Base-by-base conservation (phyloP, 2,888 invertebrate genomes). In the Lamellibrachia satsuma region DNA sequence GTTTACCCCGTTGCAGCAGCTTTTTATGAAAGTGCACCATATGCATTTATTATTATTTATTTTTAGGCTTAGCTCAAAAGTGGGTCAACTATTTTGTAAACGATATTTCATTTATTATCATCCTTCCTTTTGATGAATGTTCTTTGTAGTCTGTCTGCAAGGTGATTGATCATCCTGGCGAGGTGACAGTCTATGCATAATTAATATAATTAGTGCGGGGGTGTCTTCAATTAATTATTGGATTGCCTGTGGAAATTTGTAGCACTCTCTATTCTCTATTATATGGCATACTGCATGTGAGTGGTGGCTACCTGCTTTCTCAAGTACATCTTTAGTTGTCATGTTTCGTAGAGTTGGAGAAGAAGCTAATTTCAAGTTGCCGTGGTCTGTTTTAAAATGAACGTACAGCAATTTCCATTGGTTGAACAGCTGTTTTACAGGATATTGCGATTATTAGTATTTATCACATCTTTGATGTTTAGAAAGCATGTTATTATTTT, bases 131-230 rank as follows among this genome's bases (percentile, higher is more conserved):
- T 75, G 75, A 22, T 22, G 75, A 75, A n/a, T 75, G 15, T 11
- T 15, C 75, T 75, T 75, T 75, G 75, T 75, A 15, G 22, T 75
- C 6, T 75, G 15, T 75, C 75, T 75, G 75, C 22, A n/a, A 22
- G 75, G 75, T 75, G n/a, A 75, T 22, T 4, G 75, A 75, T 75
- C 75, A 75, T 75, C 22, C 75, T n/a, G 3, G 11, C 75, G 22
- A 75, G 75, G 75, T 22, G 75, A 75, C n/a, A 6, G 22, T 22
- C 75, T 75, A 75, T 75, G 75, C 75, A 75, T 75, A 75, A 75
- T 75, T 75, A n/a, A 75, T n/a, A 75, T 75, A 75, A 75, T 75
- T 75, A 22, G 22, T 75, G 75, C 75, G n/a, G 75, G 75, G 75
- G 75, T 75, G 75, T 75, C 15, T 75, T 75, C 22, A 75, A 75